Evolutionary conservation across 2,113 vertebrate genomes (phyloP), one percentile per base, ranked within the genome.

Genomic region (Poecilia latipinna): DNA sequence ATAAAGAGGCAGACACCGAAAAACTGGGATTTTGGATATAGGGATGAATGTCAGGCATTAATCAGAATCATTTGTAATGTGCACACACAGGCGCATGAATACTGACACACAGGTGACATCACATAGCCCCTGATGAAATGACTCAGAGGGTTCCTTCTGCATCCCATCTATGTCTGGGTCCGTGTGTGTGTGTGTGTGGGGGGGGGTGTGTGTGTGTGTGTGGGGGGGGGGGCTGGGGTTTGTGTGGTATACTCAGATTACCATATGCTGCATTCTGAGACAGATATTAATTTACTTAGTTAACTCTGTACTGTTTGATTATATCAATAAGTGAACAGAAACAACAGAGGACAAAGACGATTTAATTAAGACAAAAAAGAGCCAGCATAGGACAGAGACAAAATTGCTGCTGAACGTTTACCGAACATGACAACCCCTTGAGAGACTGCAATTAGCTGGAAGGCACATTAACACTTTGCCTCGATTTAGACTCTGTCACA

Each of bases 11-110:
- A 66, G 67, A 72, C 4, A 12, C 32, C 62, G 66, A 84, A 57
- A 57, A 57, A 77, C 82, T 68, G 72, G 57, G 79, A 78, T 83
- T 79, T 51, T 72, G 81, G 79, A 82, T 82, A 74, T 44, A 68
- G 31, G 69, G 51, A 87, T 85, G 88, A 87, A 85, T 88, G 83
- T 83, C 78, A 86, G 65, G 70, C 87, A 89, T 83, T 84, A 87
- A 86, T 89, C 72, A 84, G 65, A 78, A 81, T 57, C 8, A 85
- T 70, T 78, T 82, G 77, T 24, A 86, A 89, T 86, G 73, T 68
- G 68, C 71, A 48, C 39, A 48, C 39, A 62, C 13, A 10, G 28
- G 73, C 24, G n/a, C 26, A 68, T 24, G 19, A 6, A 74, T 37
- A 61, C 63, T 57, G 12, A 15, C 22, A 78, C 19, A 31, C 32